Evolutionary conservation across 2,888 invertebrate genomes (phyloP), one percentile per base, ranked within the genome.

Genomic region (Polymixis lichenea): DNA sequence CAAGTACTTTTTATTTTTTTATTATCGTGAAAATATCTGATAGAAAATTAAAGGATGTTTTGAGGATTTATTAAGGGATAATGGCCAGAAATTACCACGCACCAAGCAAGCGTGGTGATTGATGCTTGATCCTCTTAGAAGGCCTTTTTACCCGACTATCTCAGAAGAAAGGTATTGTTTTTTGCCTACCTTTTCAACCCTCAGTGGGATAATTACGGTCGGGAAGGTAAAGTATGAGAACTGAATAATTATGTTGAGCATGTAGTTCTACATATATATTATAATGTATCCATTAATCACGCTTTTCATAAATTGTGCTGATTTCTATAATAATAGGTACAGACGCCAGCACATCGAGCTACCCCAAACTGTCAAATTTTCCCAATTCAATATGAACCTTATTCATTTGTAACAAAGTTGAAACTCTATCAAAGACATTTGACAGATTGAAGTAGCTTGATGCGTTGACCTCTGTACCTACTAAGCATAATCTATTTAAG

Each of bases 1-100:
- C 96, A 96, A 2, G 22, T 6, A 13, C 4, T 25, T 25, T 43
- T 46, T 4, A 17, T 5, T 25, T 25, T 43, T 46, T 46, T 38
- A 25, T 19, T 19, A 9, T 25, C 0, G 0, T 32, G 2, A 60
- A 22, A 61, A 51, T 19, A 6, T 1, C 9, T 17, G 11, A 7
- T 61, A 22, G 11, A 2, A 43, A 43, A 62, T 43, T n/a, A 9
- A 43, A 32, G 4, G 32, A 49, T 53, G 2, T 28, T 19, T n/a
- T 19, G 17, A 53, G 11, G 5, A 32, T 53, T 11, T 32, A 28
- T 53, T n/a, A 8, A 28, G n/a, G 49, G n/a, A 4, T 43, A 75
- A 53, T 46, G 43, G 2, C 13, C 17, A 28, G 0, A 75, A 69
- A 77, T 70, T 25, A 15, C 76, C 17, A 19, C 32, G 32, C 22